Base-by-base conservation (phyloP, 2,888 invertebrate genomes). In the Tortricodes alternella region DNA sequence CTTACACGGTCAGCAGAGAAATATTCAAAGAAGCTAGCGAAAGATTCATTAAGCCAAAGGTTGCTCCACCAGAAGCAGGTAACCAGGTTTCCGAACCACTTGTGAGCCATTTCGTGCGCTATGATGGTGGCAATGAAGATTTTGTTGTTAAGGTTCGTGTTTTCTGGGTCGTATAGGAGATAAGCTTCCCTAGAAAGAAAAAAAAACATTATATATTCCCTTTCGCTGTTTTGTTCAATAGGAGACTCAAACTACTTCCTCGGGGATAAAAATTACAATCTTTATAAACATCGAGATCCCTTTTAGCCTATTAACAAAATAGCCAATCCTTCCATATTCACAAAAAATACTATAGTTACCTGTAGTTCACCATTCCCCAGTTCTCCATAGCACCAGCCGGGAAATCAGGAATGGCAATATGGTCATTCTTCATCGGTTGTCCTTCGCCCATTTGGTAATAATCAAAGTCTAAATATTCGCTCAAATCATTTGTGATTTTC, bases 321-420 rank as follows among this genome's bases (percentile, higher is more conserved):
- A 9, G 3, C 8, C 8, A 24, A 24, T n/a, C n/a, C n/a, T n/a
- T n/a, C n/a, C n/a, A 27, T 27, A 8, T 9, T 8, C 1, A 24
- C 0, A 7, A 13, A 8, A 1, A 11, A 5, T 35, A 41, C 3
- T 11, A 37, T 55, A 35, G 7, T 55, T 76, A 93, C 94, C 93
- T 93, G 88, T 95, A 96, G 18, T 95, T 96, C 2, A 96, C 93
- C 73, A 96, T 91, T 58, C 96, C 96, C 96, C 96, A 96, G 78
- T 96, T 96, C 78, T 96, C 96, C 96, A 96, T 96, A 63, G 96
- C 96, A 64, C 95, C 95, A 63, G 94, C 93, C 7, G 94, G 92
- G 78, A 96, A 95, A 73, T 96, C 95, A 7, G 96, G 95, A 49
- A 96, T 89, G 13, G 96, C 96, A 24, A 95, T 94, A 62, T 95